A percentile compares a stretch with the other conserved stretches of the same genome.
Conservation (phyloP, 1,140 invertebrate species). For the Microplitis mediator region DNA sequence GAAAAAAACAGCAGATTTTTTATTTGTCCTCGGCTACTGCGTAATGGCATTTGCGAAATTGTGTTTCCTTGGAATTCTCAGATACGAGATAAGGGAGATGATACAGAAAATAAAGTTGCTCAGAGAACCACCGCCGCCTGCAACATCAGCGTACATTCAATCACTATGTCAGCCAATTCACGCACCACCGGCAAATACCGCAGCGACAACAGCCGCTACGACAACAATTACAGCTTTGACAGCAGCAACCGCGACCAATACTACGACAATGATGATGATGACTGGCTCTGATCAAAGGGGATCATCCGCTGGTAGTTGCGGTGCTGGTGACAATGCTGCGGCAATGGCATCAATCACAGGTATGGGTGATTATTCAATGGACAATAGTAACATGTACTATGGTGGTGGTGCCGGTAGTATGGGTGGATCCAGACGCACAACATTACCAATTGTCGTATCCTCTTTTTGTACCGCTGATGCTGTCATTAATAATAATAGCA, state of each 20-base stretch:
- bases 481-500: neutral
- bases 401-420: no score
- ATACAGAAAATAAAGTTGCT: constrained; percentile 83
- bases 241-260: no score
- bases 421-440: constrained; percentile 40
- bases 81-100: constrained; percentile 87
- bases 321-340: neutral
- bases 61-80: constrained; percentile 85
- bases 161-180: constrained; percentile 42
- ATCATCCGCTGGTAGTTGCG: no score
- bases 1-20: constrained; percentile 76
- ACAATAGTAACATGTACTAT: constrained; percentile 3
- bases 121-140: constrained; percentile 55
- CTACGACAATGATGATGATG: no score
- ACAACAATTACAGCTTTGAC: neutral
- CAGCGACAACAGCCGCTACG: neutral
- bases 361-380: neutral
- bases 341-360: constrained; percentile 11
- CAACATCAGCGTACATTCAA: constrained; percentile 43
- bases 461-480: constrained; percentile 28
- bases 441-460: constrained; percentile 46
- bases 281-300: no score
- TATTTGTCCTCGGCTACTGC: constrained; percentile 87
- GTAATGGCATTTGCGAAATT: constrained; percentile 89
- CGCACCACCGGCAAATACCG: neutral